Base-by-base conservation (phyloP, 2,797 vertebrate species). In the Takifugu rubripes region DNA sequence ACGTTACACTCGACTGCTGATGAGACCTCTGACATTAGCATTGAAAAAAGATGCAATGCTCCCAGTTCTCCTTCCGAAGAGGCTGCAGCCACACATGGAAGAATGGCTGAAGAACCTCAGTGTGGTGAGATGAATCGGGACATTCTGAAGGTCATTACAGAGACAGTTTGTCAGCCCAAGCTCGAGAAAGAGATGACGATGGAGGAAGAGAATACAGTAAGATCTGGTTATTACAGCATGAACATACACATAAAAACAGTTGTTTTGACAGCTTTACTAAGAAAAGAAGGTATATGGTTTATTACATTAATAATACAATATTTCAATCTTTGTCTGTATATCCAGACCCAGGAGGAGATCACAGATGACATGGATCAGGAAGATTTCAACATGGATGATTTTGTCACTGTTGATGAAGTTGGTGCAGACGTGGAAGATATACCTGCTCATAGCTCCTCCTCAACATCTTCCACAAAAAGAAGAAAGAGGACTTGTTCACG, bases 321-420 rank as follows among this genome's bases (percentile, higher is more conserved):
- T 25, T 26, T 49, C 17, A 8, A 21, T 12, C 10, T 26, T 5
- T 5, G 4, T 26, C 5, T 15, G 16, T 25, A 12, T 1, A 25
- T 26, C 50, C 64, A 70, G 43, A 1, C 3, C 3, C 64, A 66
- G 21, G 31, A 27, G 3, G 84, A 92, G 11, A 43, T 54, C 1
- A 79, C 87, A 16, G 65, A 68, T 3, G 84, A 89, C 15, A 51
- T 69, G 1, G 47, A 49, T 25, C 24, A 26, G 24, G 12, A 25
- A 14, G 12, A 49, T 25, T 25, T 49, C 10, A 49, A 49, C 10
- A 25, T 49, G 24, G 47, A 49, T 3, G 47, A 49, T 25, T 49
- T 49, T 49, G 47, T 49, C 47, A 49, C 47, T 49, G 47, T 49
- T 15, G 47, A 49, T 49, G 47, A 49, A 26, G 47, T 49, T 25